Evolutionary conservation across 2,888 invertebrate species (phyloP).

Genomic region (Himalopsyche kuldschensis): DNA sequence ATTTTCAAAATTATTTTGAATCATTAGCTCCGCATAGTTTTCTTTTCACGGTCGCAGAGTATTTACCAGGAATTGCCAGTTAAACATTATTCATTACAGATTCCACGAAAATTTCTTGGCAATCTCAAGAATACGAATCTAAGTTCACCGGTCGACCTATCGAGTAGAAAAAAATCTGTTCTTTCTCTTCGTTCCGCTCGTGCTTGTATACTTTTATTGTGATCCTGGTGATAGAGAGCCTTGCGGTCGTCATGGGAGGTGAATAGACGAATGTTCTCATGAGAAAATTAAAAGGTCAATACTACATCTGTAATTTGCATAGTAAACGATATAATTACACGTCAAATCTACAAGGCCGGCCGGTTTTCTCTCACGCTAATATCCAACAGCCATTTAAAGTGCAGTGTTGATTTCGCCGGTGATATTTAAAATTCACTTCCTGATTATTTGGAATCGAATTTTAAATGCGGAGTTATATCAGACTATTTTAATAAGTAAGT

Average conservation of each 20-base stretch:
- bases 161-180: not conserved
- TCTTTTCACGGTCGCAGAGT: not conserved
- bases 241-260: conserved; percentile 5
- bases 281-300: conserved; percentile 2
- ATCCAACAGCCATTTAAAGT: not conserved
- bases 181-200: not conserved
- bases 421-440: not conserved
- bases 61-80: not conserved
- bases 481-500: too few species aligned
- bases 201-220: not conserved
- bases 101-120: not conserved
- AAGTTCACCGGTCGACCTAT: not conserved
- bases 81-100: not conserved
- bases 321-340: not conserved
- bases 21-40: not conserved
- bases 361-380: not conserved
- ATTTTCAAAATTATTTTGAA: not conserved
- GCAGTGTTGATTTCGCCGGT: not conserved
- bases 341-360: not conserved
- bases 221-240: not conserved
- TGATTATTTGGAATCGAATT: not conserved
- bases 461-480: not conserved
- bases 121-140: not conserved
- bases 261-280: conserved; percentile 1
- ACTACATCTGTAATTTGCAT: not conserved